phyloP scores from a whole-genome alignment of 2,888 invertebrate genomes.

The Sylvicola cinctus region DNA sequence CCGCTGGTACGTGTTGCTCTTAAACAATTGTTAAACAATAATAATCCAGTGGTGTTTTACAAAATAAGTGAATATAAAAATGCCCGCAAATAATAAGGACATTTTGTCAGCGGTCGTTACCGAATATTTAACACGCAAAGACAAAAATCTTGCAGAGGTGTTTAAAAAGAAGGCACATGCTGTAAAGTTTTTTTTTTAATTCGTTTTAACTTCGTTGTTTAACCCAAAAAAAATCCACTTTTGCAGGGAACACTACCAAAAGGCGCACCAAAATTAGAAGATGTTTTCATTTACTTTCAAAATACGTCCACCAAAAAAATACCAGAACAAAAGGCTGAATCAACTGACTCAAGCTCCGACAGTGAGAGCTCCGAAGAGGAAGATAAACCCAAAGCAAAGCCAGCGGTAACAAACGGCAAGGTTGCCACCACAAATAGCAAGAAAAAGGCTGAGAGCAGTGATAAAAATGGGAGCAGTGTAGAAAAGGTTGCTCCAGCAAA shows the following conservation, averaged over 20 bases:
- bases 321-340: slow-evolving; percentile 7
- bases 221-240: no score
- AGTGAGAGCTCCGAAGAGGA: slow-evolving; percentile 8
- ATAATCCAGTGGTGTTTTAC: no score
- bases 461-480: slow-evolving; percentile 5
- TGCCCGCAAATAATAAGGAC: no score
- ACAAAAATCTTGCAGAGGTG: not conserved
- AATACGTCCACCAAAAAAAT: slow-evolving; percentile 15
- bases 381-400: slow-evolving; percentile 11
- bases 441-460: slow-evolving; percentile 7
- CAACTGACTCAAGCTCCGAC: slow-evolving; percentile 12
- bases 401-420: slow-evolving; percentile 12
- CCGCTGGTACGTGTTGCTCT: no score
- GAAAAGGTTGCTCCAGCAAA: not conserved
- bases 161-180: not conserved
- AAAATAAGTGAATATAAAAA: no score
- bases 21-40: no score
- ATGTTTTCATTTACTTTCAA: slow-evolving; percentile 10
- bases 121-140: not conserved
- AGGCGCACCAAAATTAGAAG: slow-evolving; percentile 11
- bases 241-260: slow-evolving; percentile 1
- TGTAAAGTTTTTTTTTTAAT: not conserved
- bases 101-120: no score
- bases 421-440: slow-evolving; percentile 4
- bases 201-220: not conserved